Evolutionary conservation across 2,888 invertebrate genomes (phyloP).

Genomic region (Leptura quadrifasciata): DNA sequence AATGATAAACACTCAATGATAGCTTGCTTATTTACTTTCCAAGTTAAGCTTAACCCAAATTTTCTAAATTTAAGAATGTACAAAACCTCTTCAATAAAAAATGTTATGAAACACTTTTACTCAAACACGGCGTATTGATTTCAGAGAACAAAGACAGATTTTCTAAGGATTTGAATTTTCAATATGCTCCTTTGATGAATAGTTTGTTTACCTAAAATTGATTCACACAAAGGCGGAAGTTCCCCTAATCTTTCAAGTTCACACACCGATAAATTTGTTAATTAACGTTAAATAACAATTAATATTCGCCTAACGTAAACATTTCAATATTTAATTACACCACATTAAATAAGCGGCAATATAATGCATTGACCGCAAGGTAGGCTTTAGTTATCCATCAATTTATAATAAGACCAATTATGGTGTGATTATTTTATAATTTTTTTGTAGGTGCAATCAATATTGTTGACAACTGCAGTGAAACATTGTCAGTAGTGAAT

Average conservation of each 20-base stretch:
- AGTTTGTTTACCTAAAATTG: slow-evolving; percentile 28
- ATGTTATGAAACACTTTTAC: neutral
- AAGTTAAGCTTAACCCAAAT: too few relatives aligned
- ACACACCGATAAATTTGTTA: slow-evolving; percentile 20
- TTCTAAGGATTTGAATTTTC: slow-evolving; percentile 8
- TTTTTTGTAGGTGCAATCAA: neutral
- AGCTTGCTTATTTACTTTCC: too few relatives aligned
- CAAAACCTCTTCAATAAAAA: neutral
- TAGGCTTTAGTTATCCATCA: neutral
- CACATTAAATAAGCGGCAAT: neutral
- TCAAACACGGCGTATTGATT: slow-evolving; percentile 15
- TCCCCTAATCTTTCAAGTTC: slow-evolving; percentile 19
- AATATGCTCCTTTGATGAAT: slow-evolving; percentile 15
- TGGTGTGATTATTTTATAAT: neutral
- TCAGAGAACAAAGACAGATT: slow-evolving; percentile 15
- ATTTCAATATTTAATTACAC: slow-evolving; percentile 25
- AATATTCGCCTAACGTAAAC: slow-evolving; percentile 19
- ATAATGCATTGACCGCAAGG: neutral
- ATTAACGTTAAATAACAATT: slow-evolving; percentile 33
- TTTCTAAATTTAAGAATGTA: too few relatives aligned
- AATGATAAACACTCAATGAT: too few relatives aligned
- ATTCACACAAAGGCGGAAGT: slow-evolving; percentile 16
- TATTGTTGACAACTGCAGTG: neutral
- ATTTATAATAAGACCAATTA: neutral
- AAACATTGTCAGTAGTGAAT: too few relatives aligned